Base-by-base conservation (phyloP, 2,113 vertebrate genomes). In the Sinocyclocheilus maitianheensis region DNA sequence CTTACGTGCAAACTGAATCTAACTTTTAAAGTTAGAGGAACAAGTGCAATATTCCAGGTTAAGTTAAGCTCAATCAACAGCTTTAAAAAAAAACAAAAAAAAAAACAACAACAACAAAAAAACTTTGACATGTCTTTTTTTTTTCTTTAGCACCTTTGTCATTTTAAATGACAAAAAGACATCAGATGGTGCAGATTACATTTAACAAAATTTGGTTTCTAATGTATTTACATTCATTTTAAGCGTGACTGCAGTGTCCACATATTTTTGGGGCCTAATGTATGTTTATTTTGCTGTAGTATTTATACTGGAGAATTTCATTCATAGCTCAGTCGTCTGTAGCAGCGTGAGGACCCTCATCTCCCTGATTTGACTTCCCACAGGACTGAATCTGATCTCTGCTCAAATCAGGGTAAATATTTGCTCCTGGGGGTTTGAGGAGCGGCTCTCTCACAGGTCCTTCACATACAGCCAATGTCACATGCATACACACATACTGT, bases 371-470 rank as follows among this genome's bases (percentile, higher is more conserved):
- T 84, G n/a, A 74, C 62, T 78, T 74, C 46, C 84, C 87, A 37
- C 26, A 83, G 65, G 69, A 51, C 69, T 81, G 85, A 88, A 88
- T 80, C 62, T 48, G 53, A 84, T 71, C 87, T 26, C 76, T 80
- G 85, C 81, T 84, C 46, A 84, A 84, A 81, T 86, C 78, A 88
- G 85, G 72, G 80, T 84, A 88, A 88, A 88, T 86, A 88, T 86
- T 86, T 86, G 69, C 81, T 88, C 24, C 76, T 69, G 75, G 53
- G 60, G 37, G 67, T 76, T 43, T 83, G 43, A 65, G 77, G 5
- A 14, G 63, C 60, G 51, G 67, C 60, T 81, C 78, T 69, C 76
- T 81, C 63, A 34, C 74, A 53, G 24, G 46, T 6, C n/a, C n/a
- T 53, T 48, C 43, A n/a, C 24, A 72, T 12, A 63, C 20, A 22